Conservation (phyloP, 2,797 vertebrate species). For the Neostethus bicornis region DNA sequence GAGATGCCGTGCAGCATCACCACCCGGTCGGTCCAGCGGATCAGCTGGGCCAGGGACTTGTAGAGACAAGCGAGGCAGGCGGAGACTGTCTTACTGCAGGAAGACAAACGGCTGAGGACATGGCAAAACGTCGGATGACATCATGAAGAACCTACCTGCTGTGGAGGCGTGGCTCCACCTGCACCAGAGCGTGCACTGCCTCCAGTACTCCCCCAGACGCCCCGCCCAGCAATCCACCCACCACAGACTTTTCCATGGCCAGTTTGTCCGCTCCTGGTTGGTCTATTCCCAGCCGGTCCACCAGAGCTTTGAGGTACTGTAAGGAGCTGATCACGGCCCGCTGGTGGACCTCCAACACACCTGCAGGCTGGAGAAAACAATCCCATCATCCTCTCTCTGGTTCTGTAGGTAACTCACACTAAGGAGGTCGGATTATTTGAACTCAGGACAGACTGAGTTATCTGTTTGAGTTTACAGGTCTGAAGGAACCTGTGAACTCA, state of each 20-base stretch:
- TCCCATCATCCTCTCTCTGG: constrained; percentile 1
- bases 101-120: constrained; percentile 14
- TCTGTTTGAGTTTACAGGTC: neutral
- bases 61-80: constrained; percentile 89
- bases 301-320: constrained; percentile 93
- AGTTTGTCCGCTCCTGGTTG: constrained; percentile 86
- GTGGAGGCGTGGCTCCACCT: constrained; percentile 82
- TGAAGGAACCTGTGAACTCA: too few relatives aligned
- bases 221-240: constrained; percentile 86
- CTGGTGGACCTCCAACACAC: constrained; percentile 87
- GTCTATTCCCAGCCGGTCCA: constrained; percentile 86
- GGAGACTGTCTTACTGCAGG: constrained; percentile 82
- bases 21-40: constrained; percentile 89
- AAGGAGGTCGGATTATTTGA: too few relatives aligned
- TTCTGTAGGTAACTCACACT: too few relatives aligned
- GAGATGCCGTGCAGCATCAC: constrained; percentile 88
- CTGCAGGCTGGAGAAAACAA: constrained; percentile 65
- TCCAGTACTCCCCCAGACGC: constrained; percentile 91
- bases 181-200: constrained; percentile 86
- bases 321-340: constrained; percentile 90
- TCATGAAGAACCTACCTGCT: constrained; percentile 79
- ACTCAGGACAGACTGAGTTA: too few relatives aligned
- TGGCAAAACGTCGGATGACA: neutral
- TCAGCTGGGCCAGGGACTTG: constrained; percentile 89
- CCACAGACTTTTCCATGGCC: constrained; percentile 84